These are phyloP conservation scores for Pollimyrus isidori DNA, from an alignment of 2,113 vertebrate genomes.

Conservation along the genomic window DNA sequence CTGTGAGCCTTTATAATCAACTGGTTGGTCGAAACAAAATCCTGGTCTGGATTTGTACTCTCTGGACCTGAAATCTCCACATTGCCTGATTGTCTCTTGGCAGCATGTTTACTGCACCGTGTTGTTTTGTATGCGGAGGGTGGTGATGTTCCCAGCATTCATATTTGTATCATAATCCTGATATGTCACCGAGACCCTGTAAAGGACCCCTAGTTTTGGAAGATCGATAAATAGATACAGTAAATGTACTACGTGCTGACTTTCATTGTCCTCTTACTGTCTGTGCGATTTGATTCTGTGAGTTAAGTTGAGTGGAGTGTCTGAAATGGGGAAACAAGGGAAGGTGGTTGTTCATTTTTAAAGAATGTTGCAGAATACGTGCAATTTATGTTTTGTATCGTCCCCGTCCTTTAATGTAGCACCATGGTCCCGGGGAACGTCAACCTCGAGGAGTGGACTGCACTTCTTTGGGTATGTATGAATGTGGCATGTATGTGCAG, in stretches of 20 bases:
- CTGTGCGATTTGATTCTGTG: neutral
- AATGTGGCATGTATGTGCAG: neutral
- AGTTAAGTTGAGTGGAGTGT: neutral
- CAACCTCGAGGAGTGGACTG: no score
- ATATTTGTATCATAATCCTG: neutral
- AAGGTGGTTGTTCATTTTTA: neutral
- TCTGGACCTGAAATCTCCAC: no score
- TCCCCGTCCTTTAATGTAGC: no score
- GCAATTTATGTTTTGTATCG: no score
- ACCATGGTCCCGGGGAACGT: no score
- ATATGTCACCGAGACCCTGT: neutral
- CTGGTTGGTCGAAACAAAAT: no score
- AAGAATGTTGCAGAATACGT: neutral
- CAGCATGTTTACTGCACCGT: neutral
- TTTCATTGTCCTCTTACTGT: neutral
- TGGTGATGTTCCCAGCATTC: neutral
- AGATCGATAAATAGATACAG: neutral
- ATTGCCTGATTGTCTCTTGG: neutral
- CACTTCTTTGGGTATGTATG: neutral
- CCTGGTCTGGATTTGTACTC: no score
- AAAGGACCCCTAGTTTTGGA: neutral
- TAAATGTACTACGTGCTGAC: neutral
- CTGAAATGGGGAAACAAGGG: neutral
- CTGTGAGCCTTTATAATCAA: no score
- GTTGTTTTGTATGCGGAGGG: neutral